phyloP scores from a whole-genome alignment of 2,797 vertebrate species.

The Hybognathus amarus region DNA sequence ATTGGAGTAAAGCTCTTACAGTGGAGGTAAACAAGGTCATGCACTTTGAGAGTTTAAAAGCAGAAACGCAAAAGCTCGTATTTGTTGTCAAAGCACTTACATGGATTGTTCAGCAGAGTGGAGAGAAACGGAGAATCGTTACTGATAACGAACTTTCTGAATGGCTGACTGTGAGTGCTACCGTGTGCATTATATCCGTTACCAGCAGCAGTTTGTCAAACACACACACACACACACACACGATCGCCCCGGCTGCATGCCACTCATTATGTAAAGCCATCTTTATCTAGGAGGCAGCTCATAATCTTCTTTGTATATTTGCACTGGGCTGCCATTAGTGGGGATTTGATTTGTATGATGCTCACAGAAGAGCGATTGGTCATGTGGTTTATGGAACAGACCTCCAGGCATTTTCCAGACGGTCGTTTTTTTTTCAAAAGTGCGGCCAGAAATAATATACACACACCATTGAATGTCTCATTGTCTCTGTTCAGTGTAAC shows the following conservation, averaged over 20 bases:
- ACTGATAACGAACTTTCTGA: constrained; percentile 73
- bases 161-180: constrained; percentile 77
- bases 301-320: constrained; percentile 77
- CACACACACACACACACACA: constrained; percentile 17
- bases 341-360: constrained; percentile 79
- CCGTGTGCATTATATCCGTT: constrained; percentile 68
- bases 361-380: constrained; percentile 69
- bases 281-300: constrained; percentile 73
- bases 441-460: constrained; percentile 53
- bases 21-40: not conserved
- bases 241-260: constrained; percentile 50
- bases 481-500: not conserved
- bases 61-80: constrained; percentile 7
- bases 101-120: constrained; percentile 54
- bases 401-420: constrained; percentile 61
- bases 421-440: constrained; percentile 50
- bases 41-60: constrained; percentile 7
- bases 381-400: constrained; percentile 65
- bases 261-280: constrained; percentile 75
- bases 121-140: constrained; percentile 60
- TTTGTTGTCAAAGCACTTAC: constrained; percentile 36
- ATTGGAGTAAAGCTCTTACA: not conserved
- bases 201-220: constrained; percentile 51
- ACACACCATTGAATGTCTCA: not conserved
- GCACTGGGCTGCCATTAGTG: constrained; percentile 79